Base-by-base conservation (phyloP, 1,140 invertebrate species). In the Habropoda laboriosa region DNA sequence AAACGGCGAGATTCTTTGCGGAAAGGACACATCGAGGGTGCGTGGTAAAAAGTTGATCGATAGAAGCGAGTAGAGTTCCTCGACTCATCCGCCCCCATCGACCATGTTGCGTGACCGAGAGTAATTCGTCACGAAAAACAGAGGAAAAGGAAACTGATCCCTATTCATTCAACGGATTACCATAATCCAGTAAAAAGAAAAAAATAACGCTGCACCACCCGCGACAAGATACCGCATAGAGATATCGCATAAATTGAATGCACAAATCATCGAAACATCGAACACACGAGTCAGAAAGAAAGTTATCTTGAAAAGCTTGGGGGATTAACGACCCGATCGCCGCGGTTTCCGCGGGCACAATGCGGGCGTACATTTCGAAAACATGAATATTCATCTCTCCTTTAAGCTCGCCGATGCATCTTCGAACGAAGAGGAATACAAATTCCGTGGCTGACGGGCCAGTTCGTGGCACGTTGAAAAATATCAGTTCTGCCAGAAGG, bases 21-120 rank as follows among this genome's bases (percentile, higher is more conserved):
- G 70, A n/a, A n/a, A n/a, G 57, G 49, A 61, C 71, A 49, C 32
- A 47, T n/a, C n/a, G n/a, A 18, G 61, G 49, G 40, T 53, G 57
- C 55, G 40, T 76, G 76, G 16, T 51, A 66, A 70, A 67, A 83
- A 61, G 57, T 53, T 61, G 72, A 84, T 49, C 53, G 35, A 83
- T 83, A 75, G 42, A 70, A 49, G 38, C 24, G 61, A 30, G 40
- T 27, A 7, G 55, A 42, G n/a, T n/a, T n/a, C n/a, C n/a, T n/a
- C 49, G 49, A 75, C 47, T 78, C 72, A 71, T 82, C 73, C 64
- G 24, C 75, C 18, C 13, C 12, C 63, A 57, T 7, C 30, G 13
- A 30, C 3, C 6, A 35, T 5, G 35, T 40, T 18, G n/a, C 47
- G 8, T 21, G 49, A 35, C 35, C 27, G 35, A 45, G 27, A 24